These are phyloP conservation scores for Saccopteryx leptura DNA, from an alignment of 2,113 vertebrate genomes.

Conservation along the genomic window DNA sequence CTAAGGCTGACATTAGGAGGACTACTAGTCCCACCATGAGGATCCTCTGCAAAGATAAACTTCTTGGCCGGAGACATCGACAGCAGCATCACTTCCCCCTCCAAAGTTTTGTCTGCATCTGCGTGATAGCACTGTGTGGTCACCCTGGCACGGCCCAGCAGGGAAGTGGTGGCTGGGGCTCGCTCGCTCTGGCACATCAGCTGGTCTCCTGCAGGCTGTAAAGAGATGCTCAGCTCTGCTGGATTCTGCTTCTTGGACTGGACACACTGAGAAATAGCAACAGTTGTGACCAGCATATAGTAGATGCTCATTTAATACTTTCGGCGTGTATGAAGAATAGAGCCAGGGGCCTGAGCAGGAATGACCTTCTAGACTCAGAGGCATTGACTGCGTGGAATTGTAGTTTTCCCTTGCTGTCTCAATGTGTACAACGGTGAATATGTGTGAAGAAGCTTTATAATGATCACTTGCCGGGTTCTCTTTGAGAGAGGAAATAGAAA, in stretches of 20 bases:
- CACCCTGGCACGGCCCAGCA: background rate
- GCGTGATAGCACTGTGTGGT: background rate
- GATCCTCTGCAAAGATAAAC: background rate
- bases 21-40: background rate
- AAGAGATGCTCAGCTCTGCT: background rate
- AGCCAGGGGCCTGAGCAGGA: background rate
- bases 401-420: background rate
- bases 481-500: background rate
- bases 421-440: background rate
- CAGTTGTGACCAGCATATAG: background rate
- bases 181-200: background rate
- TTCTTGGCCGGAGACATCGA: background rate
- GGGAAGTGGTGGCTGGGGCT: background rate
- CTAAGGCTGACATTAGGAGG: background rate
- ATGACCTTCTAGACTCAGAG: background rate
- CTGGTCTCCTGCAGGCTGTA: background rate
- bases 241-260: background rate
- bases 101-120: background rate
- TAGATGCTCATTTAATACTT: background rate
- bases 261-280: background rate
- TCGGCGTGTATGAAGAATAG: background rate
- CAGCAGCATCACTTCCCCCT: background rate
- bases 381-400: background rate
- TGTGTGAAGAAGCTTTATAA: background rate
- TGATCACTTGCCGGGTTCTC: background rate